Percentiles rank a stretch among this genome's conserved stretches.
Evolutionary conservation across 2,113 vertebrate genomes (phyloP).

Genomic region (Aviceda subcristata): DNA sequence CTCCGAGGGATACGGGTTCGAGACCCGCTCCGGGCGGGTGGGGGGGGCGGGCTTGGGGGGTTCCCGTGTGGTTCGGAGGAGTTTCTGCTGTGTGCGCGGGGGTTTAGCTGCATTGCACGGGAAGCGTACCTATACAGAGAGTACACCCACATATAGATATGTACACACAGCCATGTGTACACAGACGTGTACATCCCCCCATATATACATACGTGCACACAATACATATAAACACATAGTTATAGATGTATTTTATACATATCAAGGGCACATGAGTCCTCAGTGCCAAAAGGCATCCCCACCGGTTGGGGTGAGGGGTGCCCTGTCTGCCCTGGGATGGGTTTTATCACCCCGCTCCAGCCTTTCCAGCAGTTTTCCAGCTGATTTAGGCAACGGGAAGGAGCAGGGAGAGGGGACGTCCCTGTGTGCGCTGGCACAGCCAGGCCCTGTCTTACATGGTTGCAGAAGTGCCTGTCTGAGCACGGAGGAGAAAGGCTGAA

Average conservation of each 20-base stretch:
- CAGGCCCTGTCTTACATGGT: neutral
- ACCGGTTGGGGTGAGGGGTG: rapidly evolving
- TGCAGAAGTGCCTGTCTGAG: neutral
- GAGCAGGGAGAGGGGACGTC: neutral
- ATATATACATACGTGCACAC: rapidly evolving
- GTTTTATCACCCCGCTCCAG: neutral
- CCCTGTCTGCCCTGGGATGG: neutral
- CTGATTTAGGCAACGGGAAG: neutral
- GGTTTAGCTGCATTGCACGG: rapidly evolving
- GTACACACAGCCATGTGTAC: neutral
- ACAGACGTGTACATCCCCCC: rapidly evolving
- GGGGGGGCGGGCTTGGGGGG: no score
- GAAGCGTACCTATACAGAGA: rapidly evolving
- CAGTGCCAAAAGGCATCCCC: neutral
- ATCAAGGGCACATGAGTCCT: neutral
- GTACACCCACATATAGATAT: no score
- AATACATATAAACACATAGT: neutral
- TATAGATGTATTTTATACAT: rapidly evolving
- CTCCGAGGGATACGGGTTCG: no score
- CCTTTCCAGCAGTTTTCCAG: neutral
- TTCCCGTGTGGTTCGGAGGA: rapidly evolving
- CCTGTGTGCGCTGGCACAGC: rapidly evolving
- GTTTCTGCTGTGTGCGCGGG: no score
- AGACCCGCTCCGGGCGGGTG: no score
- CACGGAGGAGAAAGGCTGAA: neutral